These are phyloP conservation scores for Aphyosemion australe DNA, from an alignment of 2,113 vertebrate genomes.

Conservation along the genomic window DNA sequence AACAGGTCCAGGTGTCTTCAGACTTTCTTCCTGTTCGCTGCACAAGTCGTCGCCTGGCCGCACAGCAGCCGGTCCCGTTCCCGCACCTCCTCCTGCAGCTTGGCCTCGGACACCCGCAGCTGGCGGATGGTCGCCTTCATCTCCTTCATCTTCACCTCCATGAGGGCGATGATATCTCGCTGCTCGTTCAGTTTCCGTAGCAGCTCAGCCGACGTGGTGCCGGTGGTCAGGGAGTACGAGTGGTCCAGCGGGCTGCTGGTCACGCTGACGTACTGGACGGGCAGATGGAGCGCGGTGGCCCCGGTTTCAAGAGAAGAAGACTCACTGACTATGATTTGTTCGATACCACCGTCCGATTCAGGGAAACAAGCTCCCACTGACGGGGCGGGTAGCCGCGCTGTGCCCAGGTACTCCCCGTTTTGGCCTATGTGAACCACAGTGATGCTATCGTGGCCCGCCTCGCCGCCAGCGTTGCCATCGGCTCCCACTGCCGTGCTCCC, in stretches of 20 bases:
- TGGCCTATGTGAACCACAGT: slow-evolving; percentile 80
- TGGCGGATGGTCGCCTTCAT: slow-evolving; percentile 97
- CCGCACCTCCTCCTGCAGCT: slow-evolving; percentile 91
- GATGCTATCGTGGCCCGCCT: slow-evolving; percentile 70
- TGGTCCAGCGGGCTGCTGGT: slow-evolving; percentile 85
- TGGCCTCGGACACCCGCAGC: slow-evolving; percentile 90
- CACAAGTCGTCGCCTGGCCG: slow-evolving; percentile 61
- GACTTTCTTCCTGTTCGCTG: slow-evolving; percentile 83
- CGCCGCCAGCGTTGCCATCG: slow-evolving; percentile 66
- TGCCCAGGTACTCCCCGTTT: slow-evolving; percentile 84
- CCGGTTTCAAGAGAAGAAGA: slow-evolving; percentile 56
- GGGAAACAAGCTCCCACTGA: slow-evolving; percentile 61
- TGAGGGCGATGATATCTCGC: slow-evolving; percentile 94
- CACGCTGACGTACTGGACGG: slow-evolving; percentile 73
- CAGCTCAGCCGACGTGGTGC: slow-evolving; percentile 93
- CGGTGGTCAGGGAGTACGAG: slow-evolving; percentile 94
- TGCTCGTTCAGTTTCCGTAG: slow-evolving; percentile 96
- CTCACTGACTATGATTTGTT: slow-evolving; percentile 58
- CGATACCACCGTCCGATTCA: slow-evolving; percentile 28
- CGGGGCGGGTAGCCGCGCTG: slow-evolving; percentile 83
- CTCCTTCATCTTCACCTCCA: slow-evolving; percentile 99
- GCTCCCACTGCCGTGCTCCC: slow-evolving; percentile 64
- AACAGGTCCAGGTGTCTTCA: slow-evolving; percentile 39
- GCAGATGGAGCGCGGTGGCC: slow-evolving; percentile 30
- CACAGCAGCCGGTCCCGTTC: slow-evolving; percentile 90